phyloP scores from a whole-genome alignment of 2,888 invertebrate genomes.

The Dolomedes plantarius region DNA sequence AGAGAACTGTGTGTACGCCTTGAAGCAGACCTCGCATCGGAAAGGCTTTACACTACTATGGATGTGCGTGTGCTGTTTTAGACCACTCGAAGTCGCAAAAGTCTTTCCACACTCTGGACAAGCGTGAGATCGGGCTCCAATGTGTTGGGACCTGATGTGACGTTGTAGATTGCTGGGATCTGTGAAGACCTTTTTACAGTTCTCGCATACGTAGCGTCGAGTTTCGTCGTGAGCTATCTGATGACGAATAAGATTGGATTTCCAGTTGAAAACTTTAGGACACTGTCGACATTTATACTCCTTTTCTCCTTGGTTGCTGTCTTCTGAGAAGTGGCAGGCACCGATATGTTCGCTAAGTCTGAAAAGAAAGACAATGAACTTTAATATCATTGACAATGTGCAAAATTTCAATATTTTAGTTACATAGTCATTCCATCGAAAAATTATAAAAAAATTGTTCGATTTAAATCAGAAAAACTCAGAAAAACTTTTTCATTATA shows the following conservation, averaged over 20 bases:
- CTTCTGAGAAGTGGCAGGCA: slow-evolving; percentile 55
- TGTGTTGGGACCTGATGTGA: slow-evolving; percentile 96
- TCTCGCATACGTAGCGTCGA: slow-evolving; percentile 93
- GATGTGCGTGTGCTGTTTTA: slow-evolving; percentile 99
- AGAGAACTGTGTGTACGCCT: slow-evolving; percentile 99
- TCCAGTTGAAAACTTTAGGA: slow-evolving; percentile 87
- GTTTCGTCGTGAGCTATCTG: slow-evolving; percentile 85
- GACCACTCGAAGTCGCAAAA: slow-evolving; percentile 96
- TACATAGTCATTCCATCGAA: too few species aligned
- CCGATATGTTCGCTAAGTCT: slow-evolving; percentile 60
- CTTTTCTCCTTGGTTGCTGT: slow-evolving; percentile 72
- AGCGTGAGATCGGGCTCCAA: slow-evolving; percentile 96
- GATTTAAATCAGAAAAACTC: too few species aligned
- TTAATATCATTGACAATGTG: too few species aligned
- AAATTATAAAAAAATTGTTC: too few species aligned
- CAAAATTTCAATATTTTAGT: too few species aligned
- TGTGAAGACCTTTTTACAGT: slow-evolving; percentile 89
- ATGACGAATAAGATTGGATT: slow-evolving; percentile 88
- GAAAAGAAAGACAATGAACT: slow-evolving; percentile 9
- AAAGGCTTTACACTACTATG: slow-evolving; percentile 99
- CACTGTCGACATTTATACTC: slow-evolving; percentile 91
- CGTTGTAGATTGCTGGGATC: slow-evolving; percentile 97
- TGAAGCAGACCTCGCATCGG: slow-evolving; percentile 90
- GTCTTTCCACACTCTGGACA: slow-evolving; percentile 99
- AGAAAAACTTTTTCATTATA: too few species aligned